A percentile compares a stretch with the other conserved stretches of the same genome.
phyloP scores from a whole-genome alignment of 2,888 invertebrate genomes.

The Brachypalpus laphriformis region DNA sequence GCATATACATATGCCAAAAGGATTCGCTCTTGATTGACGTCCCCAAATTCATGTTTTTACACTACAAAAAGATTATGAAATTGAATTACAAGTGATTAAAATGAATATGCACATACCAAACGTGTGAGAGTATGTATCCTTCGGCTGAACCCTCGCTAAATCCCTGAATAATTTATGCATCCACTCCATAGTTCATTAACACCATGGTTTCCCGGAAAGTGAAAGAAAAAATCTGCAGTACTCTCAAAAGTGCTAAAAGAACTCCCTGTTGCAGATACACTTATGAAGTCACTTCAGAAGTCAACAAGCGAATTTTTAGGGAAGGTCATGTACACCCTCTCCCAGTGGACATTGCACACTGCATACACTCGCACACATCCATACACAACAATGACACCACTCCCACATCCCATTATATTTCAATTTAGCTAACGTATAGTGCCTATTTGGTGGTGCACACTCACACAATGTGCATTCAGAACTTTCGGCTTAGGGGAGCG shows the following conservation, averaged over 20 bases:
- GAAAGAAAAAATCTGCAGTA: slow-evolving; percentile 62
- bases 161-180: slow-evolving; percentile 52
- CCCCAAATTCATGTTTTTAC: background rate
- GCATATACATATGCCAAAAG: background rate
- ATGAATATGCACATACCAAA: slow-evolving; percentile 11
- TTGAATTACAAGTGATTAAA: slow-evolving; percentile 40
- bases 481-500: slow-evolving; percentile 64
- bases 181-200: slow-evolving; percentile 70
- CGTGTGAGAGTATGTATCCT: background rate
- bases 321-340: slow-evolving; percentile 70
- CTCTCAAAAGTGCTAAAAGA: slow-evolving; percentile 62
- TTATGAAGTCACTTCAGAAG: slow-evolving; percentile 62
- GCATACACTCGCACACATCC: background rate
- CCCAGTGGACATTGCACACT: slow-evolving; percentile 55
- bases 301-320: slow-evolving; percentile 70
- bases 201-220: slow-evolving; percentile 48
- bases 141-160: slow-evolving; percentile 18
- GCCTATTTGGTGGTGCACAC: slow-evolving; percentile 45
- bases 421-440: slow-evolving; percentile 54
- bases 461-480: slow-evolving; percentile 38
- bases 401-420: slow-evolving; percentile 55
- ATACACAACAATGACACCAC: background rate
- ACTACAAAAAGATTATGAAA: slow-evolving; percentile 31
- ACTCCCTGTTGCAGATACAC: slow-evolving; percentile 73
- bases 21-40: background rate